Evolutionary conservation across 2,888 invertebrate species (phyloP).

Genomic region (Sesia bembeciformis): DNA sequence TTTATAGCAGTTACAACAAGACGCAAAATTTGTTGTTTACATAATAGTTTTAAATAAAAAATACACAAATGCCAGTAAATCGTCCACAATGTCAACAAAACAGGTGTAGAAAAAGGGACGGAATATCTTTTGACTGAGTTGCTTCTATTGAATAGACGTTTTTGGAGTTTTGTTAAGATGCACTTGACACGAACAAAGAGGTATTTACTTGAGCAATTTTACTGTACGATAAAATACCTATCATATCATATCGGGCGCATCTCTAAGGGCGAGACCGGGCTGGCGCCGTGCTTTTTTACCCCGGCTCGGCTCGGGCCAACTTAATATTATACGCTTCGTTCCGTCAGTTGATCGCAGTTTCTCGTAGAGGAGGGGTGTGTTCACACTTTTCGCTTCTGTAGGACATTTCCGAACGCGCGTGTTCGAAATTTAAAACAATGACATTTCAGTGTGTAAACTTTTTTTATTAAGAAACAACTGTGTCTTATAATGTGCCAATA

Average conservation of each 20-base stretch:
- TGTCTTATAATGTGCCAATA: constrained; percentile 48
- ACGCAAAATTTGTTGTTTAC: too few species aligned
- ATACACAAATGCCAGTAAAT: too few species aligned
- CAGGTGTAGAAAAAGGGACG: neutral
- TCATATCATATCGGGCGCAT: constrained; percentile 39
- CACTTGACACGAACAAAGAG: too few species aligned
- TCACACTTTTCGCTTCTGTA: constrained; percentile 7
- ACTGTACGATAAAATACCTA: constrained; percentile 37
- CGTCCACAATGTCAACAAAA: too few species aligned
- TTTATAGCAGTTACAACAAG: too few species aligned
- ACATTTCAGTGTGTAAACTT: constrained; percentile 8
- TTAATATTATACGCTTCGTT: constrained; percentile 33
- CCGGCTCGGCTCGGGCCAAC: constrained; percentile 45
- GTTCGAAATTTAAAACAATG: constrained; percentile 15
- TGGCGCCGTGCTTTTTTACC: constrained; percentile 73
- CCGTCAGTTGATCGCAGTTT: constrained; percentile 37
- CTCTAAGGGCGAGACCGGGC: constrained; percentile 68
- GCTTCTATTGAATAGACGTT: neutral
- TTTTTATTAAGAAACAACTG: constrained; percentile 22
- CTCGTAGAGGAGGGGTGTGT: constrained; percentile 32
- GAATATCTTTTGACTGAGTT: neutral
- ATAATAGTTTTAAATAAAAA: too few species aligned
- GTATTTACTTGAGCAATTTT: neutral
- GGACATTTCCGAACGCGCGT: constrained; percentile 28
- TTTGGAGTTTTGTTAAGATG: too few species aligned